phyloP scores from a whole-genome alignment of 2,888 invertebrate species.

The Noctuana brunneofusca region DNA sequence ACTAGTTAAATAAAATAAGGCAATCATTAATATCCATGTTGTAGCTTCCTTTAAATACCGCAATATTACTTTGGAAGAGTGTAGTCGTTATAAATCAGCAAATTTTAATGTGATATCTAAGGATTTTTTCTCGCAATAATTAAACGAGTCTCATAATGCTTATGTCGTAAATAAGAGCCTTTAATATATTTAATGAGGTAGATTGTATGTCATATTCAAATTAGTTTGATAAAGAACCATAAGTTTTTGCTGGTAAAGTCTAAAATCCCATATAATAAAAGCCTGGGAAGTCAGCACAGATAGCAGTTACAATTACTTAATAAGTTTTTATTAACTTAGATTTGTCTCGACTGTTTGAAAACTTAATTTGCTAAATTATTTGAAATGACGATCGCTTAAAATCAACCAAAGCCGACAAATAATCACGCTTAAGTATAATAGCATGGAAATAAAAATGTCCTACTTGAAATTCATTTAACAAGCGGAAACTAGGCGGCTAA shows the following conservation, averaged over 20 bases:
- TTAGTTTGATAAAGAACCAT: background rate
- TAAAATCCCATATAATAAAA: conserved; percentile 3
- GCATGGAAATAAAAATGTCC: conserved; percentile 29
- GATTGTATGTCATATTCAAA: background rate
- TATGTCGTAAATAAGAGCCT: conserved; percentile 18
- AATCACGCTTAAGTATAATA: conserved; percentile 35
- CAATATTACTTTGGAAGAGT: conserved; percentile 44
- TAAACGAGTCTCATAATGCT: conserved; percentile 35
- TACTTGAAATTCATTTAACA: conserved; percentile 39
- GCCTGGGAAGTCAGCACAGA: conserved; percentile 6
- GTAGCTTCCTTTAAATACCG: conserved; percentile 27
- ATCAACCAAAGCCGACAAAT: conserved; percentile 35
- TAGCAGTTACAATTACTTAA: conserved; percentile 15
- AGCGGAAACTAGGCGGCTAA: conserved; percentile 36
- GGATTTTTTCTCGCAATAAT: conserved; percentile 43
- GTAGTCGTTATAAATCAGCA: conserved; percentile 44
- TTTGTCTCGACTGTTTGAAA: conserved; percentile 17
- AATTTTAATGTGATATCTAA: conserved; percentile 46
- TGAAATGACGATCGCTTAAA: conserved; percentile 28
- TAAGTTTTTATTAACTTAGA: conserved; percentile 22
- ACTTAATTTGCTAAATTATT: conserved; percentile 38
- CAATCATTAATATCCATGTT: background rate
- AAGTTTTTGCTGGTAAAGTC: conserved; percentile 1
- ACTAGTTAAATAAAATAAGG: background rate
- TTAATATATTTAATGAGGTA: conserved; percentile 5